Evolutionary conservation across 2,113 vertebrate genomes (phyloP).

Genomic region (Salvelinus sp.): DNA sequence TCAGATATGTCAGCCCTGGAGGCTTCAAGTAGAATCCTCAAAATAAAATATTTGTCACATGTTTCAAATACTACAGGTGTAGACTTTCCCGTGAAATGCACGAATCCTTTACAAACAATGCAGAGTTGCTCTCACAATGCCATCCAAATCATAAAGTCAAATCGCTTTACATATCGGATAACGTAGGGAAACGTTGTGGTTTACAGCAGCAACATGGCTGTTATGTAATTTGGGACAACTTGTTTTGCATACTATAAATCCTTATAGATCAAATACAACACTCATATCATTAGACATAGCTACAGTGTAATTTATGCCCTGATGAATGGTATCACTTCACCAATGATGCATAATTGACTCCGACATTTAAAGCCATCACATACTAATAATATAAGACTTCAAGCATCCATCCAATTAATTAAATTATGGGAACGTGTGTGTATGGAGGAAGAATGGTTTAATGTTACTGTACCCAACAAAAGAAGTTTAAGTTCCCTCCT

Average conservation of each 20-base stretch:
- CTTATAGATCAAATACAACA: background rate
- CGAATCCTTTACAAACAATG: too few species aligned
- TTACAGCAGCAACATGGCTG: background rate
- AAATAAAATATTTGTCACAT: too few species aligned
- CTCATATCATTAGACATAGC: background rate
- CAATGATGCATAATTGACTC: background rate
- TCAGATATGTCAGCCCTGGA: conserved; percentile 4
- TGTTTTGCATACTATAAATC: conserved; percentile 40
- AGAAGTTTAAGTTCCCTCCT: conserved; percentile 90
- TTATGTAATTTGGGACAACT: conserved; percentile 15
- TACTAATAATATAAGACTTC: background rate
- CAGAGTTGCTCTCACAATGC: too few species aligned
- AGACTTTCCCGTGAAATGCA: too few species aligned
- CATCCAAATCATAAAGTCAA: background rate
- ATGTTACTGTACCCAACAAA: conserved; percentile 77
- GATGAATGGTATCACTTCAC: background rate
- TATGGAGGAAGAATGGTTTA: background rate
- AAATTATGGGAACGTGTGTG: conserved; percentile 9
- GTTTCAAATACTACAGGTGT: too few species aligned
- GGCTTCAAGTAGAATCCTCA: background rate
- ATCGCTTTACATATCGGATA: conserved; percentile 46
- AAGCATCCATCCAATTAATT: background rate
- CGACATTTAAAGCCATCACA: background rate
- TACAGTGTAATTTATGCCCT: background rate
- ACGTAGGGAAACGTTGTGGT: conserved; percentile 43